phyloP scores from a whole-genome alignment of 2,113 vertebrate species.

The Prolemur simus region DNA sequence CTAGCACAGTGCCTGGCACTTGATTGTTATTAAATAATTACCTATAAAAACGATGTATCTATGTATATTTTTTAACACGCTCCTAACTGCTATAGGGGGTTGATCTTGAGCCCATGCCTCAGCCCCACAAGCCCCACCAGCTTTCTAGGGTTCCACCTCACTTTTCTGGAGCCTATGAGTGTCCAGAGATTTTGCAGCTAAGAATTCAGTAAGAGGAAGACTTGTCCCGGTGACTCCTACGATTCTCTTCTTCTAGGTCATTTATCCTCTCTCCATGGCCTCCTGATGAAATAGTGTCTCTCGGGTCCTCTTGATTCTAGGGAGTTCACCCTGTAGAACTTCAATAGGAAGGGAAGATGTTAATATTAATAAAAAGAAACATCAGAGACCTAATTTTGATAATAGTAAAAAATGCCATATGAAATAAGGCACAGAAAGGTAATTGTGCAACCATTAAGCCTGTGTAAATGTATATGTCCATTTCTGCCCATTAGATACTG shows the following conservation, averaged over 20 bases:
- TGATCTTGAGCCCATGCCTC: neutral
- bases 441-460: neutral
- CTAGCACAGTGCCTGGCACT: neutral
- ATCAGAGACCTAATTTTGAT: neutral
- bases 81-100: neutral
- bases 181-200: neutral
- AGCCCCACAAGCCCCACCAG: rapidly evolving
- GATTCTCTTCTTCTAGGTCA: neutral
- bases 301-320: constrained; percentile 45
- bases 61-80: neutral
- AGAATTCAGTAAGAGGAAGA: neutral
- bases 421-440: neutral
- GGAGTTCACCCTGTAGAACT: constrained; percentile 19
- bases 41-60: neutral
- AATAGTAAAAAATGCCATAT: neutral
- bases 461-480: neutral
- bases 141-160: neutral
- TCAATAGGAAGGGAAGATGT: constrained; percentile 46
- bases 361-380: neutral
- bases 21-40: neutral
- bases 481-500: neutral
- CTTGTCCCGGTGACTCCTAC: neutral
- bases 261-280: neutral
- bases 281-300: neutral
- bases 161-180: neutral